Percentiles rank a stretch among this genome's conserved stretches.
These are phyloP conservation scores for Accipiter cooperii DNA, from an alignment of 2,113 vertebrate species.

Conservation along the genomic window DNA sequence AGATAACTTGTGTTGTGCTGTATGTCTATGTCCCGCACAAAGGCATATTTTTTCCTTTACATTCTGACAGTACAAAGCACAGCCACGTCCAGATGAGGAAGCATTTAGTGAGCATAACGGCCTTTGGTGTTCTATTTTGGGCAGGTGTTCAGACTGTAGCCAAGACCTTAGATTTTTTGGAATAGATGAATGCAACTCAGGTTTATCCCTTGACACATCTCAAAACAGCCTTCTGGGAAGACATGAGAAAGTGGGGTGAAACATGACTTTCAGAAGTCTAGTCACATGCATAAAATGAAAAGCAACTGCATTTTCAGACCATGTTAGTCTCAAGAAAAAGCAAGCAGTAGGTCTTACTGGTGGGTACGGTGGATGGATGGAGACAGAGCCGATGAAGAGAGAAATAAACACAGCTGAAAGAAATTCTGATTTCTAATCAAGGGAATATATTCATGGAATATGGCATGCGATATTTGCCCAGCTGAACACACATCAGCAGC, in stretches of 20 bases:
- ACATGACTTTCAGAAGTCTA: background rate
- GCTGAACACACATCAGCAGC: constrained; percentile 34
- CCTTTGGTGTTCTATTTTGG: background rate
- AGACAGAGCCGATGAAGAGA: background rate
- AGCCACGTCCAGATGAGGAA: background rate
- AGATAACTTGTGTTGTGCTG: background rate
- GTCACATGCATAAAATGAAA: background rate
- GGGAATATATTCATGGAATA: background rate
- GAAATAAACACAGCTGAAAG: background rate
- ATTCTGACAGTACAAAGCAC: background rate
- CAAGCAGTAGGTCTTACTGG: background rate
- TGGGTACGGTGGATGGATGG: background rate
- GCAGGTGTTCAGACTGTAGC: background rate
- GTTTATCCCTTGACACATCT: background rate
- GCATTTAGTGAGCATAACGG: background rate
- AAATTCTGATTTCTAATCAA: background rate
- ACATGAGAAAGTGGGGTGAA: background rate
- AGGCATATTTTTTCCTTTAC: background rate
- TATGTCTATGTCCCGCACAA: background rate
- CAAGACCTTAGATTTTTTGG: background rate
- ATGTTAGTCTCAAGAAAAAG: background rate
- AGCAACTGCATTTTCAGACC: background rate
- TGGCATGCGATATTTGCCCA: background rate
- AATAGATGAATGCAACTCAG: background rate
- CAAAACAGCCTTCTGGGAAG: background rate